Evolutionary conservation across 2,888 invertebrate species (phyloP).

Genomic region (Leucoma salicis): DNA sequence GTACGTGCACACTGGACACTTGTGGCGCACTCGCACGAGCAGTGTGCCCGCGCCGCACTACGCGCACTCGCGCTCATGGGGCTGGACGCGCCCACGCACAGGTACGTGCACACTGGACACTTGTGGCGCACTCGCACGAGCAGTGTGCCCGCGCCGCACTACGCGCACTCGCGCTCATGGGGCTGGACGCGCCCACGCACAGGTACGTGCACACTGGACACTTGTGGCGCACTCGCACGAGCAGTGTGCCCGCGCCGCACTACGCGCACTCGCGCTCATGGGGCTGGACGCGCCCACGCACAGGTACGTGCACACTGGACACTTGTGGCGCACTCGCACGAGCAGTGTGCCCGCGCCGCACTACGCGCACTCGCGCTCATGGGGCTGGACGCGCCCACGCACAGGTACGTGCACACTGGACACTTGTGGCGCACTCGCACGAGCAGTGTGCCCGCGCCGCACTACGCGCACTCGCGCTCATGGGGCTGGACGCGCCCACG

Average conservation of each 20-base stretch:
- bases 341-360: slow-evolving; percentile 76
- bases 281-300: slow-evolving; percentile 89
- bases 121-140: slow-evolving; percentile 81
- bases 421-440: slow-evolving; percentile 83
- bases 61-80: slow-evolving; percentile 92
- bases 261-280: slow-evolving; percentile 91
- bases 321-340: slow-evolving; percentile 83
- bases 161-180: slow-evolving; percentile 91
- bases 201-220: no score
- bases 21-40: slow-evolving; percentile 83
- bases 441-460: slow-evolving; percentile 77
- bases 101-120: no score
- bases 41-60: slow-evolving; percentile 82
- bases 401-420: no score
- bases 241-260: slow-evolving; percentile 78
- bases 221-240: slow-evolving; percentile 82
- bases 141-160: slow-evolving; percentile 82
- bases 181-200: slow-evolving; percentile 87
- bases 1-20: no score
- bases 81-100: slow-evolving; percentile 86
- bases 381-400: slow-evolving; percentile 88
- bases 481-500: slow-evolving; percentile 86
- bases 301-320: no score
- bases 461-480: slow-evolving; percentile 90
- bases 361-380: slow-evolving; percentile 91